Percentiles rank a stretch among this genome's conserved stretches.
Conservation (phyloP, 2,113 vertebrate species). For the Erythrocercus mccallii region DNA sequence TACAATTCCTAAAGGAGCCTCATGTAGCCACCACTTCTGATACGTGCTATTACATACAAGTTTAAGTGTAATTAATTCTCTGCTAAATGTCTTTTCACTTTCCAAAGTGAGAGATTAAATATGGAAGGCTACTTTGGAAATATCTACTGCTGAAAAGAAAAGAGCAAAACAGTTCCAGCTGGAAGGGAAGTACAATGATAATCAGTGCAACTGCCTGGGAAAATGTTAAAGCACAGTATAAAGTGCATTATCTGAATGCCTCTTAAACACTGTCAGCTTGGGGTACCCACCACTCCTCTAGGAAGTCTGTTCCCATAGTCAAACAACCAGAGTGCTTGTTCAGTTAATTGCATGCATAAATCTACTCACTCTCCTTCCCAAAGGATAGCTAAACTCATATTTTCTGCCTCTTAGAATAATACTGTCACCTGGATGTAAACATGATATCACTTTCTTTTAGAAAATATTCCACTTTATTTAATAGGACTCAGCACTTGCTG, state of each 20-base stretch:
- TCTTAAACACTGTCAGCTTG: neutral
- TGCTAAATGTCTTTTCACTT: neutral
- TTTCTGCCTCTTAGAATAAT: neutral
- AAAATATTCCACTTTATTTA: neutral
- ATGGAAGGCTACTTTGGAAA: neutral
- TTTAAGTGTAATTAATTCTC: neutral
- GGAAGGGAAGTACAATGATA: neutral
- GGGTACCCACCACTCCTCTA: neutral
- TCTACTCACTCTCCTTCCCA: neutral
- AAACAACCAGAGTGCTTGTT: neutral
- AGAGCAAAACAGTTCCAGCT: neutral
- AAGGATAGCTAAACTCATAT: neutral
- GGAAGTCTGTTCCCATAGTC: neutral
- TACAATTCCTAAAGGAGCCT: neutral
- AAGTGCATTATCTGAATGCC: neutral
- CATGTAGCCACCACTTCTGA: neutral
- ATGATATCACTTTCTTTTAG: neutral
- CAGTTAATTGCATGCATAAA: neutral
- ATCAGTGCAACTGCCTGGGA: neutral
- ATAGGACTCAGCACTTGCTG: neutral
- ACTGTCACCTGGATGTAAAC: neutral
- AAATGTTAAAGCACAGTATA: neutral
- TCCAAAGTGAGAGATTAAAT: neutral
- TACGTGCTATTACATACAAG: neutral
- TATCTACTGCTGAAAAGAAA: neutral